These are phyloP conservation scores for Lithosia quadra DNA, from an alignment of 2,888 invertebrate species.

Conservation along the genomic window DNA sequence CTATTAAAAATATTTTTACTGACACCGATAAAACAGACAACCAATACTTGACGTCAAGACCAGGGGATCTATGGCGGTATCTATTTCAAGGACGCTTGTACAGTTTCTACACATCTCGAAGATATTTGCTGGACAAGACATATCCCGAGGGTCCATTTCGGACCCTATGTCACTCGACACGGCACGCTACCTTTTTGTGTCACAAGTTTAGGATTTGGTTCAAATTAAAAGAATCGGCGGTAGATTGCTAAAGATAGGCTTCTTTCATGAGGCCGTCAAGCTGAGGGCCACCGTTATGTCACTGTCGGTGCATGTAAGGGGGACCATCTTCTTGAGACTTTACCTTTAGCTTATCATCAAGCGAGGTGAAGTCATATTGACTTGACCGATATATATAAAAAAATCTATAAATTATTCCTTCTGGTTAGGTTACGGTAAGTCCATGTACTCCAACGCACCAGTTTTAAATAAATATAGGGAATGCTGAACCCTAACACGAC, in stretches of 20 bases:
- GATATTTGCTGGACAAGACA: conserved; percentile 19
- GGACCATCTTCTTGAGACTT: too few species aligned
- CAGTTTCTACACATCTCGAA: conserved; percentile 13
- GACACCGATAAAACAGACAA: not conserved
- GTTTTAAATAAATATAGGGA: not conserved
- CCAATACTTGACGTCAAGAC: not conserved
- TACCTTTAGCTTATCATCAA: too few species aligned
- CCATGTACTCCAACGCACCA: not conserved
- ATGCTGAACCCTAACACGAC: not conserved
- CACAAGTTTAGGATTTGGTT: conserved; percentile 18
- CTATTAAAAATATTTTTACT: not conserved
- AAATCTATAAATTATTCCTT: too few species aligned
- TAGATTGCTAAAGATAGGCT: too few species aligned
- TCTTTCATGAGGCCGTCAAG: too few species aligned
- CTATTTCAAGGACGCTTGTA: conserved; percentile 11
- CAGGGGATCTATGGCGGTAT: not conserved
- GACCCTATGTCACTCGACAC: conserved; percentile 26
- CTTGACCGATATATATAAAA: too few species aligned
- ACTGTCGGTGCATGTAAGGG: too few species aligned
- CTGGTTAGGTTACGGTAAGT: too few species aligned
- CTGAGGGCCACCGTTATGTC: too few species aligned
- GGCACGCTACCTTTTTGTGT: conserved; percentile 26
- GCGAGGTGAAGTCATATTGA: too few species aligned
- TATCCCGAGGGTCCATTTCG: conserved; percentile 16
- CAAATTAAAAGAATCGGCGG: conserved; percentile 17